Evolutionary conservation across 1,140 invertebrate genomes (phyloP).

Genomic region (Papilio aristodemus): DNA sequence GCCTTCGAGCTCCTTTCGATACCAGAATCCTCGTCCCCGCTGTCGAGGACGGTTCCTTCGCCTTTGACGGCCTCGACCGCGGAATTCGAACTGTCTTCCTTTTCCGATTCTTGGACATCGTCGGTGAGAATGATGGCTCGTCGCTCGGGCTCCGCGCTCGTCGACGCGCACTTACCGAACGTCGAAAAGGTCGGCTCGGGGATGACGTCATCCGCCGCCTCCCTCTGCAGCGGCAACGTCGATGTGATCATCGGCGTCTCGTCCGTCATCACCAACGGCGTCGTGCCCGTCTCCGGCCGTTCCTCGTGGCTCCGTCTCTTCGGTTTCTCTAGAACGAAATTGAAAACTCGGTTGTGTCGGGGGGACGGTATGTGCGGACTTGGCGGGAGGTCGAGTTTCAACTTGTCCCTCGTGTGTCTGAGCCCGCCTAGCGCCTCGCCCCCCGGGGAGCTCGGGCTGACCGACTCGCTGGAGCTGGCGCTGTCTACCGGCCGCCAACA

Average conservation of each 20-base stretch:
- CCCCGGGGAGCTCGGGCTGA: slow-evolving; percentile 67
- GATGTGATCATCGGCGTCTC: slow-evolving; percentile 55
- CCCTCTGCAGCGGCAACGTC: slow-evolving; percentile 44
- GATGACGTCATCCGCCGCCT: slow-evolving; percentile 44
- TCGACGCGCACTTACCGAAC: slow-evolving; percentile 59
- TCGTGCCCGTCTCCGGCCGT: slow-evolving; percentile 35
- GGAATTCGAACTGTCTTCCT: slow-evolving; percentile 44
- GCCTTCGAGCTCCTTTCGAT: slow-evolving; percentile 81
- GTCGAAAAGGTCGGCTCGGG: slow-evolving; percentile 71
- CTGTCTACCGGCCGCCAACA: slow-evolving; percentile 61
- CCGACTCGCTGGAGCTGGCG: slow-evolving; percentile 68
- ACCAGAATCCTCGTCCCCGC: slow-evolving; percentile 82
- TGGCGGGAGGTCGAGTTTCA: slow-evolving; percentile 86
- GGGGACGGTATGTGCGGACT: slow-evolving; percentile 73
- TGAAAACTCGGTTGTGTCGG: slow-evolving; percentile 65
- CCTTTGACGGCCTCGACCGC: slow-evolving; percentile 74
- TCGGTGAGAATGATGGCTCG: slow-evolving; percentile 60
- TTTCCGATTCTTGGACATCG: slow-evolving; percentile 45
- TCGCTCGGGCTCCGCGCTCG: slow-evolving; percentile 44
- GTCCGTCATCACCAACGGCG: slow-evolving; percentile 62
- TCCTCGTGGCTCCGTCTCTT: slow-evolving; percentile 46
- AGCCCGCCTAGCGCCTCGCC: slow-evolving; percentile 83
- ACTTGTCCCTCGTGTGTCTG: slow-evolving; percentile 85
- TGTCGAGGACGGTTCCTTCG: slow-evolving; percentile 82
- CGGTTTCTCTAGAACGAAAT: slow-evolving; percentile 66